A percentile compares a stretch with the other conserved stretches of the same genome.
These are phyloP conservation scores for Nyctalus aviator DNA, from an alignment of 2,797 vertebrate genomes.

Conservation along the genomic window DNA sequence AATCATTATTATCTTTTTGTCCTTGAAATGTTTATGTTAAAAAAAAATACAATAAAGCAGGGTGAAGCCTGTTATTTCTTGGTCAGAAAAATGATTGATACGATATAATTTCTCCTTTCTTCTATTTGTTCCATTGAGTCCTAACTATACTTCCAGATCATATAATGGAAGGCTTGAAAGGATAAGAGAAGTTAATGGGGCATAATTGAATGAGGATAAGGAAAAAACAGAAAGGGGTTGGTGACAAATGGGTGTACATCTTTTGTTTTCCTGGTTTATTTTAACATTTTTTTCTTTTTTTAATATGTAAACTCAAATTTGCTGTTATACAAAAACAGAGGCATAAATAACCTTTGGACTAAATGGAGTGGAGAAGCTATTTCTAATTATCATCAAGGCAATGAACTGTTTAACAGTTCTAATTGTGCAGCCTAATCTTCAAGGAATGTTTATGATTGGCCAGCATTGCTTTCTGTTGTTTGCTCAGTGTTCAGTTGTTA, in stretches of 20 bases:
- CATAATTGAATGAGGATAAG: background rate
- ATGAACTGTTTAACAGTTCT: constrained; percentile 46
- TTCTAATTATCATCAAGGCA: constrained; percentile 41
- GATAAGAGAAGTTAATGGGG: background rate
- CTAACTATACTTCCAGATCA: background rate
- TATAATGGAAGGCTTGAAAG: background rate
- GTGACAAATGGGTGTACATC: background rate
- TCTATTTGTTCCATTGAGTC: background rate
- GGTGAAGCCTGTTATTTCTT: constrained; percentile 10
- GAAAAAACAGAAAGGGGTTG: background rate
- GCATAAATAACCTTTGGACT: constrained; percentile 56
- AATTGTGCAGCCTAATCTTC: constrained; percentile 58
- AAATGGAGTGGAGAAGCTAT: constrained; percentile 52
- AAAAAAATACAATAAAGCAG: background rate
- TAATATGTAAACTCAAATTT: constrained; percentile 33
- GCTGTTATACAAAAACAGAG: constrained; percentile 57
- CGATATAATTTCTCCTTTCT: background rate
- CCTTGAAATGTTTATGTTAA: constrained; percentile 49
- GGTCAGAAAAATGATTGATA: constrained; percentile 12
- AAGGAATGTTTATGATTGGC: constrained; percentile 62
- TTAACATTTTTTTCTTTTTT: constrained; percentile 26
- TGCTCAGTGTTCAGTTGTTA: background rate
- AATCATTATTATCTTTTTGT: background rate
- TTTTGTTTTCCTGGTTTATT: constrained; percentile 30
- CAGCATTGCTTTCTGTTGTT: constrained; percentile 52